These are phyloP conservation scores for Carassius auratus DNA, from an alignment of 2,113 vertebrate species.

Conservation along the genomic window DNA sequence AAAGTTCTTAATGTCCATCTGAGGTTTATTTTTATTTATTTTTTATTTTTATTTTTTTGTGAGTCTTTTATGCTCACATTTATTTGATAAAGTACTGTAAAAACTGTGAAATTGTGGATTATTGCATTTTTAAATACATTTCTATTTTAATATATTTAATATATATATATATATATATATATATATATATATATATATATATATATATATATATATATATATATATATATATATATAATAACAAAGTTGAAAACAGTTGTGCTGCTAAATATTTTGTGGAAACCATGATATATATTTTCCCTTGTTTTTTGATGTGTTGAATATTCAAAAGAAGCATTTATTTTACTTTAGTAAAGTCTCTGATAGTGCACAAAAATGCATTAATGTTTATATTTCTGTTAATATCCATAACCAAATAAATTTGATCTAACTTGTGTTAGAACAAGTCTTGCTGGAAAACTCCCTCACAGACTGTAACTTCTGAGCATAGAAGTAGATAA, in stretches of 20 bases:
- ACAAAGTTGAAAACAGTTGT: background rate
- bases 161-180: too few relatives aligned
- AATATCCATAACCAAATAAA: background rate
- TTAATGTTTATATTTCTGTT: background rate
- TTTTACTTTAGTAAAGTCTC: too few relatives aligned
- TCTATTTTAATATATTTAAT: background rate
- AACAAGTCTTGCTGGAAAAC: background rate
- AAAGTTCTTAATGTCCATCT: background rate
- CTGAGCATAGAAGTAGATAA: background rate
- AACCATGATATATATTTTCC: too few relatives aligned
- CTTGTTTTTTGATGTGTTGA: too few relatives aligned
- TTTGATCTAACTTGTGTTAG: background rate
- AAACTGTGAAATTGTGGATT: background rate
- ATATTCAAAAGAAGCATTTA: too few relatives aligned
- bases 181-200: too few relatives aligned
- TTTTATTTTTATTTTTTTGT: background rate
- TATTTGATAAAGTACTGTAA: background rate
- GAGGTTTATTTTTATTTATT: background rate
- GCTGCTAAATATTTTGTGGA: background rate
- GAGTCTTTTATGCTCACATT: background rate
- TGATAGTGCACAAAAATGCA: too few relatives aligned
- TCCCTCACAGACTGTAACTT: background rate
- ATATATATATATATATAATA: too few relatives aligned
- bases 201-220: too few relatives aligned
- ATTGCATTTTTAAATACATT: background rate